These are phyloP conservation scores for Bicyclus anynana DNA, from an alignment of 1,140 invertebrate genomes.

Conservation along the genomic window DNA sequence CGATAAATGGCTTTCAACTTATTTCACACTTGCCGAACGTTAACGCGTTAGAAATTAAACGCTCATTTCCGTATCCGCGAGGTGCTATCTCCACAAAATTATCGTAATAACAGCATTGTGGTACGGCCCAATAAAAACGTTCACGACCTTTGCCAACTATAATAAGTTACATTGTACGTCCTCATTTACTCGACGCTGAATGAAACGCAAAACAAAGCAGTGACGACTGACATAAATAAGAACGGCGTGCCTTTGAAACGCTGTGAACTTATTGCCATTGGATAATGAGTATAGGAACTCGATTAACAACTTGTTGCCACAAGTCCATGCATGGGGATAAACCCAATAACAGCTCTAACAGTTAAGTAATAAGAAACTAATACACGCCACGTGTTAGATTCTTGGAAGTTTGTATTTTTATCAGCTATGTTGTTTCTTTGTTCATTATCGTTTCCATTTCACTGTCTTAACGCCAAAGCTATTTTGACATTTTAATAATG, in stretches of 20 bases:
- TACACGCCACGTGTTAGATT: not conserved
- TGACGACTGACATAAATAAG: not conserved
- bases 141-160: slow-evolving; percentile 15
- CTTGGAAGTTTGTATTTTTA: not conserved
- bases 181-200: slow-evolving; percentile 7
- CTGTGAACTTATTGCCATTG: not conserved
- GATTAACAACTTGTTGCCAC: not conserved
- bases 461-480: too few relatives aligned
- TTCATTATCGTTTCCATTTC: not conserved
- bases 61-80: not conserved
- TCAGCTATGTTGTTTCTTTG: not conserved
- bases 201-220: not conserved
- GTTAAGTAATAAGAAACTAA: not conserved
- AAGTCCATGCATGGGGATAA: not conserved
- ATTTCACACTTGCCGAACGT: slow-evolving; percentile 41
- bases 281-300: not conserved
- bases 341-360: not conserved
- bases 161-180: slow-evolving; percentile 4
- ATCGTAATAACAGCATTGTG: too few relatives aligned
- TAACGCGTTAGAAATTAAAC: slow-evolving; percentile 20
- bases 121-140: not conserved
- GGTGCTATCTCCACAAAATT: not conserved
- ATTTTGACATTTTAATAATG: too few relatives aligned
- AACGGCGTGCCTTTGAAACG: not conserved
- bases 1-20: slow-evolving; percentile 55